Conservation (phyloP, 2,797 vertebrate species). For the Myotis myotis region DNA sequence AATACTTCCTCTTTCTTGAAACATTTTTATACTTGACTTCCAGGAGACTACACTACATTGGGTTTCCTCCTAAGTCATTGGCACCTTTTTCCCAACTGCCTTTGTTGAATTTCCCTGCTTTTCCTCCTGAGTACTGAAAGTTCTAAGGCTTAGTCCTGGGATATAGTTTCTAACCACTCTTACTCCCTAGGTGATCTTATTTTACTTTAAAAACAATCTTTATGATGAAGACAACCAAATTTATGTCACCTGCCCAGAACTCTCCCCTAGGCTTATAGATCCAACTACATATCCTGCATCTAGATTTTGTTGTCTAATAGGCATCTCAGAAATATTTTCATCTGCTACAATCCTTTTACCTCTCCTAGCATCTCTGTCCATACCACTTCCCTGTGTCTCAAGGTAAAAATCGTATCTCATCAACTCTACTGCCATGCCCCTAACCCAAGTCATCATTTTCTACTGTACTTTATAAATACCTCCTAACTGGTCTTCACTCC, state of each 20-base stretch:
- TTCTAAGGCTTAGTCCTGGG: neutral
- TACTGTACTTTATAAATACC: no score
- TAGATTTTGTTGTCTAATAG: neutral
- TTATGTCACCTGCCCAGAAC: neutral
- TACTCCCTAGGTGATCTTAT: neutral
- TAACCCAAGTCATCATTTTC: neutral
- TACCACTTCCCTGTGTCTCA: neutral
- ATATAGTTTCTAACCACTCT: neutral
- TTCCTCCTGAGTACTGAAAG: neutral
- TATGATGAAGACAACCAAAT: neutral
- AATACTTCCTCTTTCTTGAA: slow-evolving; percentile 14
- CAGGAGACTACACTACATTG: neutral
- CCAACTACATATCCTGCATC: neutral
- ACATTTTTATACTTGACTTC: neutral
- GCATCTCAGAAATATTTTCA: neutral
- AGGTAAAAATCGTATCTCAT: neutral
- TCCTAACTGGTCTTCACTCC: neutral
- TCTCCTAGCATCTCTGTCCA: neutral
- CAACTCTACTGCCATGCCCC: neutral
- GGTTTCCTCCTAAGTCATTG: neutral
- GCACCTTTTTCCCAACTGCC: neutral
- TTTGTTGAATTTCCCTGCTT: neutral
- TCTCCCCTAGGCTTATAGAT: neutral
- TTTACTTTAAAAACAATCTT: slow-evolving; percentile 15
- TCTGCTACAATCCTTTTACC: neutral